Conservation (phyloP, 2,113 vertebrate genomes). For the Halichoerus grypus region DNA sequence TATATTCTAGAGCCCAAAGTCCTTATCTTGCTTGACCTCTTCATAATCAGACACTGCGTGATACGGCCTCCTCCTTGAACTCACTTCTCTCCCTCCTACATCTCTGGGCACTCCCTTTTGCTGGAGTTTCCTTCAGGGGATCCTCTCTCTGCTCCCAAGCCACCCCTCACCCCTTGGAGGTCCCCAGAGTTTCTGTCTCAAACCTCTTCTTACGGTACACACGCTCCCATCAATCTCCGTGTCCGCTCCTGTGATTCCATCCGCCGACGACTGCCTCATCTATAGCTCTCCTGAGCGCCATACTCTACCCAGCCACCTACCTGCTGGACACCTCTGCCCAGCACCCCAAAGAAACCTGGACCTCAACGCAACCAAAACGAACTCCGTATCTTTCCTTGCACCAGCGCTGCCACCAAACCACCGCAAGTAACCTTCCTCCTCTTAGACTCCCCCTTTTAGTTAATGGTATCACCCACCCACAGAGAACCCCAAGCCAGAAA, state of each 20-base stretch:
- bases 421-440: background rate
- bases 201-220: background rate
- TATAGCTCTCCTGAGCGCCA: background rate
- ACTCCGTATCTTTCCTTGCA: background rate
- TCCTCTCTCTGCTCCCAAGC: background rate
- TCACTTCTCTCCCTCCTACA: slow-evolving; percentile 28
- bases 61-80: slow-evolving; percentile 4
- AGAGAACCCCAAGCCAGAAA: slow-evolving; percentile 32
- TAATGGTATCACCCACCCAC: background rate
- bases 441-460: slow-evolving; percentile 17
- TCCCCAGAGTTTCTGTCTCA: background rate
- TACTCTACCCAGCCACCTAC: background rate
- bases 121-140: slow-evolving; percentile 17
- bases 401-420: background rate
- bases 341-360: background rate
- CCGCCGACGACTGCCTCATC: background rate
- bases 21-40: slow-evolving; percentile 40
- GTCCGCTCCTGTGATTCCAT: background rate
- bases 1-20: background rate
- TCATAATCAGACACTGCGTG: background rate
- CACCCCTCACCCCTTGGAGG: background rate
- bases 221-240: background rate
- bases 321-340: background rate
- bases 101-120: background rate
- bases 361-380: background rate